phyloP scores from a whole-genome alignment of 2,113 vertebrate species.

The Platichthys flesus region DNA sequence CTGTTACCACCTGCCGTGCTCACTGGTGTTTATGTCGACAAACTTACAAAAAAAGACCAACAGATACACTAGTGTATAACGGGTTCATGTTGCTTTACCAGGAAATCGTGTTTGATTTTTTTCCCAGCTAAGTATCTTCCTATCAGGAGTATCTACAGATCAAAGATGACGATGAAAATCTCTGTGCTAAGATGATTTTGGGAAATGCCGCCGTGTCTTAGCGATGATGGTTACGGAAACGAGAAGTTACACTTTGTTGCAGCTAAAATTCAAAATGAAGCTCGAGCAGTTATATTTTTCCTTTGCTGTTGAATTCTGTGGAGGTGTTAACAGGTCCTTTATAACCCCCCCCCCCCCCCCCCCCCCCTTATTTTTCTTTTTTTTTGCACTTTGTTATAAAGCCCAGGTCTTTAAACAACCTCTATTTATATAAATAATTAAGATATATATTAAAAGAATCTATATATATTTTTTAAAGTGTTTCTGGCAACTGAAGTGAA shows the following conservation, averaged over 20 bases:
- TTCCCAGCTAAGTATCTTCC: background rate
- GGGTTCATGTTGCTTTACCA: slow-evolving; percentile 28
- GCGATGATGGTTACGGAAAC: slow-evolving; percentile 28
- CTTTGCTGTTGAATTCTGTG: slow-evolving; percentile 51
- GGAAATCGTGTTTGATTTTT: background rate
- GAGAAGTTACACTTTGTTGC: slow-evolving; percentile 49
- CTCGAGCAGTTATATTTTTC: slow-evolving; percentile 46
- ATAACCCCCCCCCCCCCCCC: slow-evolving; percentile 16
- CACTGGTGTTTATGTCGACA: background rate
- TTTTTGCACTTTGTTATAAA: slow-evolving; percentile 74
- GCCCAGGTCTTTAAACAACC: slow-evolving; percentile 65
- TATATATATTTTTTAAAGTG: slow-evolving; percentile 71
- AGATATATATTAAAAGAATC: slow-evolving; percentile 38
- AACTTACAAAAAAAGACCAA: background rate
- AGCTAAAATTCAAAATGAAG: slow-evolving; percentile 53
- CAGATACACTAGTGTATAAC: background rate
- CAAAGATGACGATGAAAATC: slow-evolving; percentile 10
- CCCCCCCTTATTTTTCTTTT: slow-evolving; percentile 47
- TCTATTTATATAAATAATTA: slow-evolving; percentile 74
- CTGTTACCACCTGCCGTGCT: slow-evolving; percentile 20
- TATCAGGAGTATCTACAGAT: slow-evolving; percentile 16
- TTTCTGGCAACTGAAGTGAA: slow-evolving; percentile 55
- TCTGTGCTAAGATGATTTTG: slow-evolving; percentile 7
- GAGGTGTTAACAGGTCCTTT: slow-evolving; percentile 22
- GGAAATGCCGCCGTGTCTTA: slow-evolving; percentile 20